Base-by-base conservation (phyloP, 2,113 vertebrate genomes). In the Charina bottae region DNA sequence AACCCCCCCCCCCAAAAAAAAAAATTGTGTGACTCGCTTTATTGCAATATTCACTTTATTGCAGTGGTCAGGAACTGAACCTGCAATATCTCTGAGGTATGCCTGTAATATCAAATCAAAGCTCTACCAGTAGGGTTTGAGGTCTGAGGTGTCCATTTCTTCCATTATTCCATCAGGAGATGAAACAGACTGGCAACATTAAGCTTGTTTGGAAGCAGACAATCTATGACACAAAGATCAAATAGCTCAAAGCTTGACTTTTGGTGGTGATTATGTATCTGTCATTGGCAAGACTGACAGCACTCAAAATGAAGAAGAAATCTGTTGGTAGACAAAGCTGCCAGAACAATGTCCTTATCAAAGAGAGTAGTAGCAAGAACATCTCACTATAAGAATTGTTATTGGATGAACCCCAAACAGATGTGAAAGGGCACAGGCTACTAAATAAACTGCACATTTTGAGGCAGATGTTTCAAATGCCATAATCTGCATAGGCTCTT, bases 361-460 rank as follows among this genome's bases (percentile, higher is more conserved):
- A 83, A 78, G 54, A 26, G 53, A 85, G 49, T 85, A 26, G 46
- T 53, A 53, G 12, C 11, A 54, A 53, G 1, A 9, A 90, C 87
- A 78, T 59, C 33, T 37, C 42, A 19, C 89, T 5, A 1, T 33
- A 89, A 26, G 15, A 56, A 53, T 23, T 23, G 0, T n/a, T 6
- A 89, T 15, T 23, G 89, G 17, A 3, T 93, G 7, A 91, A 86
- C 28, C 3, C 55, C 85, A 86, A 59, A 59, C 15, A 72, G 53
- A 0, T 2, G 55, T 23, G 24, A 37, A 1, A n/a, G 28, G 19
- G 0, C 0, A 0, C 2, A 37, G 33, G 26, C 0, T 0, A 84
- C 85, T 17, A 58, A 24, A 89, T 94, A 37, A 92, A 93, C 42
- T 60, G 55, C 0, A 0, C 1, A 87, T 87, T 0, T 4, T 64